These are phyloP conservation scores for Teleopsis dalmanni DNA, from an alignment of 1,140 invertebrate genomes.

Conservation along the genomic window DNA sequence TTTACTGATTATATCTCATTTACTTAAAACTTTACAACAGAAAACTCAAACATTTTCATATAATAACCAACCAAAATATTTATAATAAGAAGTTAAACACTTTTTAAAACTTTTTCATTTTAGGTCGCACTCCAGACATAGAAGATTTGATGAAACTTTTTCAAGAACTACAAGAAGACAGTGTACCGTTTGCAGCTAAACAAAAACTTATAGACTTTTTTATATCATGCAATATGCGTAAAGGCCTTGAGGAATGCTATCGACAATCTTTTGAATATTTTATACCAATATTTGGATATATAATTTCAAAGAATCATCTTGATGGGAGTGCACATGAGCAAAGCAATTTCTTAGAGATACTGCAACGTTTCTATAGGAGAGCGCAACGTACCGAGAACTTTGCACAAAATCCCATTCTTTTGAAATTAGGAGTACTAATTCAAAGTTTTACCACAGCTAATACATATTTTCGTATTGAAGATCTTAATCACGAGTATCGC, in stretches of 20 bases:
- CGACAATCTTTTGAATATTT: slow-evolving; percentile 38
- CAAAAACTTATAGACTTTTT: slow-evolving; percentile 37
- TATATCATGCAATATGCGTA: slow-evolving; percentile 29
- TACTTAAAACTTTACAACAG: too few species aligned
- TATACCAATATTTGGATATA: slow-evolving; percentile 35
- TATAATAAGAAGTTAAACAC: background rate
- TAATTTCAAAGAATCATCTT: slow-evolving; percentile 29
- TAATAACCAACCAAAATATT: background rate
- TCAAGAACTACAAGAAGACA: slow-evolving; percentile 27
- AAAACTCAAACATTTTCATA: background rate
- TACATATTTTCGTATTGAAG: slow-evolving; percentile 26
- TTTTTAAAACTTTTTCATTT: background rate
- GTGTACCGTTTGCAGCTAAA: slow-evolving; percentile 29
- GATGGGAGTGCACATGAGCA: slow-evolving; percentile 20
- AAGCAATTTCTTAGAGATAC: slow-evolving; percentile 20
- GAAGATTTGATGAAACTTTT: slow-evolving; percentile 26
- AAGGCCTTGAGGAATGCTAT: slow-evolving; percentile 35
- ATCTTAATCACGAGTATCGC: slow-evolving; percentile 26
- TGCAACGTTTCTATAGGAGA: slow-evolving; percentile 20
- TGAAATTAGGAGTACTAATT: slow-evolving; percentile 20
- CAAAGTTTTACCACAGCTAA: slow-evolving; percentile 27
- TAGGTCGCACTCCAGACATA: slow-evolving; percentile 26
- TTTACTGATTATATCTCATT: background rate
- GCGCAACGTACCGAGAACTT: slow-evolving; percentile 11
- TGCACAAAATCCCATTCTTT: slow-evolving; percentile 15